A percentile compares a stretch with the other conserved stretches of the same genome.
phyloP scores from a whole-genome alignment of 1,140 invertebrate genomes.

The Magallana ariakensis region DNA sequence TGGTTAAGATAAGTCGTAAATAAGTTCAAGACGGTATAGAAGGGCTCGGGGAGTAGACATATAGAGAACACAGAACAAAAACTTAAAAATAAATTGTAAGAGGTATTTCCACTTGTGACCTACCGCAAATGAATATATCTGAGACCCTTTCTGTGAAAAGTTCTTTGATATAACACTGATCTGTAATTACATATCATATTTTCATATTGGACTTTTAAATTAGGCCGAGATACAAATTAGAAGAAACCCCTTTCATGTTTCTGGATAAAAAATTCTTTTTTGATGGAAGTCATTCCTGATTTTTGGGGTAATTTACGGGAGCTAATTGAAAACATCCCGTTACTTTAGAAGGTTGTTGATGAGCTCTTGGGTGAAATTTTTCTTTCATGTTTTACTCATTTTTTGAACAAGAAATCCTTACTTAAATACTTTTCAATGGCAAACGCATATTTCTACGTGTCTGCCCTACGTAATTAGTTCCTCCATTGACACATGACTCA shows the following conservation, averaged over 20 bases:
- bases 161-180: slow-evolving; percentile 21
- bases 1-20: too few species aligned
- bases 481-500: too few species aligned
- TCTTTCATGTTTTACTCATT: slow-evolving; percentile 21
- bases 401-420: slow-evolving; percentile 13
- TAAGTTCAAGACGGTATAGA: too few species aligned
- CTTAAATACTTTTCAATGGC: not conserved
- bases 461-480: too few species aligned
- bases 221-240: slow-evolving; percentile 9
- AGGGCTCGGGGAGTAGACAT: too few species aligned
- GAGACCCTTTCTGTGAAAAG: not conserved
- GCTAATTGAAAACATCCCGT: slow-evolving; percentile 1
- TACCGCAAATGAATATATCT: not conserved
- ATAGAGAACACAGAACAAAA: too few species aligned
- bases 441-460: not conserved
- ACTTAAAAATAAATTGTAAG: not conserved
- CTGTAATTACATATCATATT: slow-evolving; percentile 22
- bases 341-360: not conserved
- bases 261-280: not conserved
- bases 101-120: not conserved
- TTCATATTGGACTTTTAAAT: slow-evolving; percentile 29
- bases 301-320: not conserved
- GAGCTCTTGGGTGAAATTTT: not conserved
- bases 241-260: slow-evolving; percentile 1
- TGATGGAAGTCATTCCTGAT: slow-evolving; percentile 2